Conservation (phyloP, 2,113 vertebrate genomes). For the Pontoporia blainvillei region DNA sequence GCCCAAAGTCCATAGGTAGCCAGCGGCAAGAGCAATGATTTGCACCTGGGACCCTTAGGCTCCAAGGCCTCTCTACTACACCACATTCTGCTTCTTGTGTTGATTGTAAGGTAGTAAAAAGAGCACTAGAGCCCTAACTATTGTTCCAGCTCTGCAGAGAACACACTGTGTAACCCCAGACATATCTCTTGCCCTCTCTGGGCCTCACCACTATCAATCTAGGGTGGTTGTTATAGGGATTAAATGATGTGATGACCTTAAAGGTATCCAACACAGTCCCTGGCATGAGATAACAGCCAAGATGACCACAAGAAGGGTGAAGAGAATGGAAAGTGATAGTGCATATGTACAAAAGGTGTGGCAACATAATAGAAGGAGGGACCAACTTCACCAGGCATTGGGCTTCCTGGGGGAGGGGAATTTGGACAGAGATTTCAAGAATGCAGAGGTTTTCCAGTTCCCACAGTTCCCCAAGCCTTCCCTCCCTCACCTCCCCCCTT, state of each 20-base stretch:
- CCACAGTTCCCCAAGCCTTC: no score
- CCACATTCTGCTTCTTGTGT: neutral
- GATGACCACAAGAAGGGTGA: neutral
- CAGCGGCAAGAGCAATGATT: neutral
- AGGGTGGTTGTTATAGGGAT: neutral
- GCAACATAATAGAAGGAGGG: neutral
- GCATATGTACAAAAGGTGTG: neutral
- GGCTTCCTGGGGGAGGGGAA: neutral
- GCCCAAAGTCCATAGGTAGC: neutral
- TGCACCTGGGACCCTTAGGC: neutral
- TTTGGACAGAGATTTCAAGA: neutral
- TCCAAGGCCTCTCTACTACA: neutral
- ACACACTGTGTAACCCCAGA: neutral
- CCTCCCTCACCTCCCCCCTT: neutral
- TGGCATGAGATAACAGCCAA: neutral
- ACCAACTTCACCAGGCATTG: neutral
- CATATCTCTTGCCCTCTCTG: neutral
- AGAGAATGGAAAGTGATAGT: neutral
- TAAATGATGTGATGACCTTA: neutral
- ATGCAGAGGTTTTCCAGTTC: neutral
- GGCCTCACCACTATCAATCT: neutral
- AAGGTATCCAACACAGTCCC: neutral
- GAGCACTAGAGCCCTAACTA: neutral
- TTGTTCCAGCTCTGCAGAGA: neutral
- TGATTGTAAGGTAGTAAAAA: neutral